phyloP scores from a whole-genome alignment of 53 echinoderm and acorn worm genomes.

The Patiria pectinifera region DNA sequence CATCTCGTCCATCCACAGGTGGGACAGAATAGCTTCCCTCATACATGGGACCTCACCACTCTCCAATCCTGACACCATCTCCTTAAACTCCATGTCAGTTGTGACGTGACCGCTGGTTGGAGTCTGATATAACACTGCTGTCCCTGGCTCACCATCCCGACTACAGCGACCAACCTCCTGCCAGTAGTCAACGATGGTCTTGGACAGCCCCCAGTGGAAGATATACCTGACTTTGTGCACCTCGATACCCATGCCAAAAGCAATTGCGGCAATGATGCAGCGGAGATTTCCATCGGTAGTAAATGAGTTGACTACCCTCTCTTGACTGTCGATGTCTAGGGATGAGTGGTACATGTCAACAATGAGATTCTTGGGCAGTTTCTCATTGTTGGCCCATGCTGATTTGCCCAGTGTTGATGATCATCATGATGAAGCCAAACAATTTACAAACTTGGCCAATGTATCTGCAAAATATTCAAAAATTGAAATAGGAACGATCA shows the following conservation, averaged over 20 bases:
- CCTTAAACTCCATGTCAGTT: neutral
- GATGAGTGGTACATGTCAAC: slow-evolving; percentile 25
- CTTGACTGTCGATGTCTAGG: neutral
- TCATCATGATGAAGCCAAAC: no score
- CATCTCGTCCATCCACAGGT: neutral
- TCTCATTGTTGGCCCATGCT: no score
- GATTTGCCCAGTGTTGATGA: no score
- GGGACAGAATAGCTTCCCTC: neutral
- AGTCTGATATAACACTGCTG: neutral
- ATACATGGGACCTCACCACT: neutral
- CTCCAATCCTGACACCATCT: neutral
- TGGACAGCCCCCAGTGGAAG: slow-evolving; percentile 17
- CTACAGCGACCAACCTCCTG: neutral
- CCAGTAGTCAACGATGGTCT: neutral
- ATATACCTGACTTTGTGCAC: neutral
- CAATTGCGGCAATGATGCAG: neutral
- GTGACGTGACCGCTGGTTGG: neutral
- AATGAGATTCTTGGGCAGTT: no score
- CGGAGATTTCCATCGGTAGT: slow-evolving; percentile 4
- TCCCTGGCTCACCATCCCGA: slow-evolving; percentile 2
- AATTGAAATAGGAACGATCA: no score
- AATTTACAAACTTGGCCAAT: no score
- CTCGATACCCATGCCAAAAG: slow-evolving; percentile 7
- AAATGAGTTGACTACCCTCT: slow-evolving; percentile 1
- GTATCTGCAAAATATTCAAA: no score